Base-by-base conservation (phyloP, 1,140 invertebrate species). In the Reticulitermes speratus region DNA sequence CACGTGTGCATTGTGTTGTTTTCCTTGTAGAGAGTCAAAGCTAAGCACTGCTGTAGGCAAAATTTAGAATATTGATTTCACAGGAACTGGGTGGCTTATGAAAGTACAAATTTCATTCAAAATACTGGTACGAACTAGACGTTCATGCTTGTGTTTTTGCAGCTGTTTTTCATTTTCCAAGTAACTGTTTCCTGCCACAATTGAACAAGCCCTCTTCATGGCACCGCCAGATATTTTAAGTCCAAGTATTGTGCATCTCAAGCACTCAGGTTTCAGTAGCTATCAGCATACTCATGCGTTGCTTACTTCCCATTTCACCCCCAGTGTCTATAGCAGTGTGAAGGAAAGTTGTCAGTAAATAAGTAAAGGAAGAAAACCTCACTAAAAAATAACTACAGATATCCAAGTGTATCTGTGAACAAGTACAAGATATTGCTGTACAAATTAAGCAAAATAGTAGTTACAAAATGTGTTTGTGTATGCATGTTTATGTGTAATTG, bases 401-500 rank as follows among this genome's bases (percentile, higher is more conserved):
- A 84, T 86, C 86, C 84, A 84, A 21, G 84, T 84, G 16, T 86
- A 45, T 86, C 59, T 86, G 86, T 69, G 59, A 84, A 75, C 85
- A 84, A 86, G 86, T 86, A 86, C 86, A 86, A 86, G 86, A 86
- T 84, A 84, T 86, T 82, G 83, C 86, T 86, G 86, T 86, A 86
- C 86, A 86, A 86, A 86, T 86, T 86, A 86, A 84, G 83, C 86
- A 86, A 84, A 84, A 84, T 84, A 48, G 82, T 86, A 85, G 65
- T 65, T 86, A 69, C 9, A 86, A 75, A 12, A 30, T 75, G 65
- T 75, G 65, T 48, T 38, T 38, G 16, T 83, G 82, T 83, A 30
- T 44, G 32, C 84, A 82, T 86, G 48, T 23, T 32, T 86, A 82
- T 44, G 48, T 84, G 48, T 86, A 65, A 14, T 83, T 52, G 23